Percentiles rank a stretch among this genome's conserved stretches.
These are phyloP conservation scores for Plecotus auritus DNA, from an alignment of 2,113 vertebrate genomes.

Conservation along the genomic window DNA sequence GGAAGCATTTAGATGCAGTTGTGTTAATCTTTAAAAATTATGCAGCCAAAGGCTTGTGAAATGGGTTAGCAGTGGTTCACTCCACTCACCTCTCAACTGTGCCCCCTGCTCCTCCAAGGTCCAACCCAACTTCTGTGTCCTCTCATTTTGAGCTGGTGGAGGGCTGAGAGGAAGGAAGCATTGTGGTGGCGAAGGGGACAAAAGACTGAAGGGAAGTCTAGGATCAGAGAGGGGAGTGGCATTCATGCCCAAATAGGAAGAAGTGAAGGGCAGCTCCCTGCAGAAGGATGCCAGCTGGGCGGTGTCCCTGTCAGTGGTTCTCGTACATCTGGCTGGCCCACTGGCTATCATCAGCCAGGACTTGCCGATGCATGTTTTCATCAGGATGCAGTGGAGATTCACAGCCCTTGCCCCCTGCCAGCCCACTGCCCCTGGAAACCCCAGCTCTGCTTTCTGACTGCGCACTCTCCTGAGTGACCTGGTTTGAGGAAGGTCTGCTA, in stretches of 20 bases:
- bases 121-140: too few relatives aligned
- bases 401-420: not conserved
- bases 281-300: fast-evolving
- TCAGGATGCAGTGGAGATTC: not conserved
- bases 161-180: not conserved
- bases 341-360: too few relatives aligned
- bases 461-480: fast-evolving
- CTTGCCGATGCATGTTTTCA: too few relatives aligned
- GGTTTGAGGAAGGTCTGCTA: not conserved
- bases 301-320: not conserved
- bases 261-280: too few relatives aligned
- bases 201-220: too few relatives aligned
- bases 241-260: fast-evolving
- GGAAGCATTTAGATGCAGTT: not conserved
- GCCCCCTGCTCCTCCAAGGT: not conserved
- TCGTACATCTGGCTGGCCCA: fast-evolving
- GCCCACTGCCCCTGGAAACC: not conserved
- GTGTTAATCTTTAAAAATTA: not conserved
- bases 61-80: not conserved
- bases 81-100: fast-evolving
- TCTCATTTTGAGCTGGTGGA: not conserved
- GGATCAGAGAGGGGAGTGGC: fast-evolving
- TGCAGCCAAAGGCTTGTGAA: too few relatives aligned
- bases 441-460: not conserved
- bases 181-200: too few relatives aligned